phyloP scores from a whole-genome alignment of 1,140 invertebrate genomes.

The Ostrea edulis region DNA sequence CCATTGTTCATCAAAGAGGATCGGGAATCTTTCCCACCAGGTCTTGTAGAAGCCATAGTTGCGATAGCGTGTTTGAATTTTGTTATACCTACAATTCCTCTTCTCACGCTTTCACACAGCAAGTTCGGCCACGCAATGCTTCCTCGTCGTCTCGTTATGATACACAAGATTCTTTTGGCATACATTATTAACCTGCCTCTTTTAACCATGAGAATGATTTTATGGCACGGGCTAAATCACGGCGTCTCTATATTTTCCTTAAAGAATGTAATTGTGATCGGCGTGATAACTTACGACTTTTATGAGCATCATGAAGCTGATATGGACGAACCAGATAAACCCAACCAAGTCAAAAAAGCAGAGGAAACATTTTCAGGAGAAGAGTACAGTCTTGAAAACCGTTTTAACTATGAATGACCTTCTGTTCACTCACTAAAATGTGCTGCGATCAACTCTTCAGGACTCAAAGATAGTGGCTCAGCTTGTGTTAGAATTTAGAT shows the following conservation, averaged over 20 bases:
- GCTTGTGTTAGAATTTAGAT: too few species aligned
- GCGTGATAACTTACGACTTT: constrained; percentile 63
- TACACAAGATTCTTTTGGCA: constrained; percentile 80
- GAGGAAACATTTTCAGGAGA: neutral
- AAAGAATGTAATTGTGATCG: constrained; percentile 82
- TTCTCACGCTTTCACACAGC: constrained; percentile 81
- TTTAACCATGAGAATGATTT: constrained; percentile 81
- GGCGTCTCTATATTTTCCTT: constrained; percentile 82
- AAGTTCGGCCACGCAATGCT: constrained; percentile 69
- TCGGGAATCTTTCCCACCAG: constrained; percentile 72
- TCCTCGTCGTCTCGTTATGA: constrained; percentile 70
- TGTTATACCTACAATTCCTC: constrained; percentile 81
- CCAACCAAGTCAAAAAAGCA: neutral
- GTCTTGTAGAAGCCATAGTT: constrained; percentile 80
- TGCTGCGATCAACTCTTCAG: neutral
- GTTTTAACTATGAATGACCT: constrained; percentile 17
- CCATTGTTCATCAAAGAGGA: constrained; percentile 76
- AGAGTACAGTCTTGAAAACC: neutral
- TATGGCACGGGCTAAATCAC: constrained; percentile 80
- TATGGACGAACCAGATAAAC: constrained; percentile 1
- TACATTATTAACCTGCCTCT: constrained; percentile 82
- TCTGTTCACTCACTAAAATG: neutral
- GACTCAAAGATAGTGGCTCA: neutral
- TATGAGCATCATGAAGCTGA: constrained; percentile 58
- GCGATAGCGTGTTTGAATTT: constrained; percentile 81